Conservation (phyloP, 2,113 vertebrate species). For the Hypocryptadius cinnamomeus region DNA sequence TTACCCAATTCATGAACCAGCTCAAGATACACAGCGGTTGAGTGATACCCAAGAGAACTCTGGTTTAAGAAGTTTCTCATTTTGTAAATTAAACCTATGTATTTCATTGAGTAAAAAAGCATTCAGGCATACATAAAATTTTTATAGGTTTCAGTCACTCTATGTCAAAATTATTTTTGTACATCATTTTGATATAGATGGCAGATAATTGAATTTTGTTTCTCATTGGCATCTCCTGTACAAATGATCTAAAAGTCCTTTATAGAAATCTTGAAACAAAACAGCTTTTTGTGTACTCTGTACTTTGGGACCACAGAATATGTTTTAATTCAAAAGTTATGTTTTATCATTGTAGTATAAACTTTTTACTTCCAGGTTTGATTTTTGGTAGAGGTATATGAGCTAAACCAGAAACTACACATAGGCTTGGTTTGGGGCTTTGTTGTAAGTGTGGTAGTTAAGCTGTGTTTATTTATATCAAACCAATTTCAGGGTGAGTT, state of each 20-base stretch:
- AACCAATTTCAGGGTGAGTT: background rate
- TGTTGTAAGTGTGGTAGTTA: background rate
- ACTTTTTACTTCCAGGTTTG: background rate
- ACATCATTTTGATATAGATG: background rate
- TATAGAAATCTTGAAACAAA: background rate
- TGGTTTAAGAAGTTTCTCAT: background rate
- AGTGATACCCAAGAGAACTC: background rate
- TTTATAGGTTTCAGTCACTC: background rate
- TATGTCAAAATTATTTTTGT: background rate
- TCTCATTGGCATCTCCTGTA: background rate
- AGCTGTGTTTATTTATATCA: background rate
- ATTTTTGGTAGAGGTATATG: background rate
- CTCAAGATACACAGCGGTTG: background rate
- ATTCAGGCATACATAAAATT: background rate
- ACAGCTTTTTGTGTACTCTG: background rate
- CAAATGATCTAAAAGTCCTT: background rate
- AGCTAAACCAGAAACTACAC: background rate
- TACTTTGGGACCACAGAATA: background rate
- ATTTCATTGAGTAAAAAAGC: background rate
- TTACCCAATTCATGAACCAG: background rate
- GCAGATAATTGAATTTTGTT: background rate
- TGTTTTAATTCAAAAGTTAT: background rate
- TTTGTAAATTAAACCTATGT: background rate
- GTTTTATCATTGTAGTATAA: background rate
- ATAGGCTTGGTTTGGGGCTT: background rate